Evolutionary conservation across 53 echinoderm and acorn worm species (phyloP), one percentile per base, ranked within the genome.

Genomic region (Henricia sp.): DNA sequence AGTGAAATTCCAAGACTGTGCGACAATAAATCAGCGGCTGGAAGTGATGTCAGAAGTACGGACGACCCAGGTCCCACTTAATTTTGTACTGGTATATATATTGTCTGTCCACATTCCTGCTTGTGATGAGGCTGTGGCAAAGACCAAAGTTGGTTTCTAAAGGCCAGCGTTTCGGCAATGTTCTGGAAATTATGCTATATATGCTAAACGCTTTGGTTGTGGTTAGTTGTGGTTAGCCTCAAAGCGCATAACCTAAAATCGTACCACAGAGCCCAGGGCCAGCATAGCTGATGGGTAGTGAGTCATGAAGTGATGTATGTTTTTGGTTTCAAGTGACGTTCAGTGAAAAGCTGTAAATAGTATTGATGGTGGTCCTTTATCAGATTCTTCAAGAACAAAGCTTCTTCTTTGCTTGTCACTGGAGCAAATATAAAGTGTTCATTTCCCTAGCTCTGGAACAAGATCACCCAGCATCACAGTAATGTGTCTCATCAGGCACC

Each of bases 111-210:
- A n/a, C n/a, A n/a, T n/a, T n/a, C n/a, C n/a, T n/a, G n/a, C n/a
- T n/a, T n/a, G n/a, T n/a, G n/a, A n/a, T n/a, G n/a, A n/a, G n/a
- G n/a, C n/a, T n/a, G n/a, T n/a, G n/a, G n/a, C n/a, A n/a, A n/a
- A n/a, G n/a, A n/a, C n/a, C n/a, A n/a, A n/a, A n/a, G n/a, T n/a
- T n/a, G n/a, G n/a, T n/a, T n/a, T n/a, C n/a, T n/a, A n/a, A n/a
- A n/a, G n/a, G n/a, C 48, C 13, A 86, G 55, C 5, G 77, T 67
- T 36, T 86, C 66, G 6, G 76, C 74, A 51, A 74, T 67, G 34
- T 85, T 89, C 33, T 89, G 74, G 34, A 89, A 89, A 24, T 89
- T 85, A 24, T 85, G 85, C 1, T 63, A 67, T n/a, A 85, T 74
- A 40, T 89, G 89, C 2, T 67, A 58, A 13, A 89, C 21, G 48